A percentile compares a stretch with the other conserved stretches of the same genome.
Conservation (phyloP, 2,797 vertebrate genomes). For the Hirundo rustica region DNA sequence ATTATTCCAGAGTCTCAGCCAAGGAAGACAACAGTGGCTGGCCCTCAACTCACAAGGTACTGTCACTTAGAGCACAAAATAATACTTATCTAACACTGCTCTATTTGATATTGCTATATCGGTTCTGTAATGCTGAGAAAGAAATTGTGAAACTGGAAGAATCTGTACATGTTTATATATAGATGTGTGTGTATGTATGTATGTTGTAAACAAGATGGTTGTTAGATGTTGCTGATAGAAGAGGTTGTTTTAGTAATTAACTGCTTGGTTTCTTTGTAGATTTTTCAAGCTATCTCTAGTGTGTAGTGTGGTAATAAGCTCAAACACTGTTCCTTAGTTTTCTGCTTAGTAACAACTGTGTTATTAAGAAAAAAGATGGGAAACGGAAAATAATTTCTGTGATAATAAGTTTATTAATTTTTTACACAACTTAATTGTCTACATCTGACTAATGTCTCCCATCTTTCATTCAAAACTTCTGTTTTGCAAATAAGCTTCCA, state of each 20-base stretch:
- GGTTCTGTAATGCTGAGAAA: not conserved
- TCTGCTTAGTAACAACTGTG: not conserved
- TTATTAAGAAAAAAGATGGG: not conserved
- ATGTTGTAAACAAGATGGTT: not conserved
- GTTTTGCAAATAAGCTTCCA: not conserved
- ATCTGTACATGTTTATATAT: not conserved
- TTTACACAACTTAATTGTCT: not conserved
- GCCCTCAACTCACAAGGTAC: slow-evolving; percentile 71
- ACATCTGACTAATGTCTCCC: not conserved
- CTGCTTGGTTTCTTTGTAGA: not conserved
- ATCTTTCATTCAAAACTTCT: not conserved
- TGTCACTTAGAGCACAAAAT: not conserved
- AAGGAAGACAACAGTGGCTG: slow-evolving; percentile 51
- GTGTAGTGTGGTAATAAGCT: not conserved
- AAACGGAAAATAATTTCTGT: not conserved
- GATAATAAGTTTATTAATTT: not conserved
- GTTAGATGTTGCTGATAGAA: not conserved
- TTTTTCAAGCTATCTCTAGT: not conserved
- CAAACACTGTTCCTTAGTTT: not conserved
- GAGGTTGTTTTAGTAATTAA: not conserved
- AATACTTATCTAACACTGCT: not conserved
- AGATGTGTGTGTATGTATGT: not conserved
- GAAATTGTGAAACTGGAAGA: not conserved
- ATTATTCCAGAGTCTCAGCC: not conserved
- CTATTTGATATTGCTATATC: not conserved